phyloP scores from a whole-genome alignment of 2,113 vertebrate genomes.

The Cromileptes altivelis region DNA sequence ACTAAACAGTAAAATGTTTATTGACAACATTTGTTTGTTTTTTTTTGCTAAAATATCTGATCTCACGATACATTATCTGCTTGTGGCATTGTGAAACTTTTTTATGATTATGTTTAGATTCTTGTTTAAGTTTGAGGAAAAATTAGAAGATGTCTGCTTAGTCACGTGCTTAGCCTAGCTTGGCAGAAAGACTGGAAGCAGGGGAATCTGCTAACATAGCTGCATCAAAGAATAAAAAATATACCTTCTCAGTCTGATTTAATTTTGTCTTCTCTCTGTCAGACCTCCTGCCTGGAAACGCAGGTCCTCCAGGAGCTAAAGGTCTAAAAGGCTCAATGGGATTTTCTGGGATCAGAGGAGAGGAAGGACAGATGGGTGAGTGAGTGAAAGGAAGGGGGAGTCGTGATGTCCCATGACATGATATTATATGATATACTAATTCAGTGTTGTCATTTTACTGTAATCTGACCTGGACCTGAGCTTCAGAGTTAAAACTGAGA shows the following conservation, averaged over 20 bases:
- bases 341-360: slow-evolving; percentile 53
- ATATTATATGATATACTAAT: not conserved
- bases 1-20: too few relatives aligned
- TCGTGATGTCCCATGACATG: not conserved
- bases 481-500: not conserved
- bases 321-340: slow-evolving; percentile 64
- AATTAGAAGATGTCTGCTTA: not conserved
- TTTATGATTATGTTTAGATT: too few relatives aligned
- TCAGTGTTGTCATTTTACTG: too few relatives aligned
- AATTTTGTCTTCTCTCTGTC: not conserved
- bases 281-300: slow-evolving; percentile 49
- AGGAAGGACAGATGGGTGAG: slow-evolving; percentile 62
- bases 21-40: too few relatives aligned
- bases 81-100: not conserved
- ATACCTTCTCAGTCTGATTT: not conserved
- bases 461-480: not conserved
- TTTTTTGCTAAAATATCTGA: too few relatives aligned
- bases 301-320: slow-evolving; percentile 58
- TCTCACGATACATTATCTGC: not conserved
- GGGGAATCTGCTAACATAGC: not conserved
- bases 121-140: not conserved
- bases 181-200: not conserved
- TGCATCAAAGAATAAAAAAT: not conserved
- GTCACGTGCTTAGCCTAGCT: not conserved
- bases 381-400: not conserved